Conservation (phyloP, 2,888 invertebrate genomes). For the Schizaphis graminum region DNA sequence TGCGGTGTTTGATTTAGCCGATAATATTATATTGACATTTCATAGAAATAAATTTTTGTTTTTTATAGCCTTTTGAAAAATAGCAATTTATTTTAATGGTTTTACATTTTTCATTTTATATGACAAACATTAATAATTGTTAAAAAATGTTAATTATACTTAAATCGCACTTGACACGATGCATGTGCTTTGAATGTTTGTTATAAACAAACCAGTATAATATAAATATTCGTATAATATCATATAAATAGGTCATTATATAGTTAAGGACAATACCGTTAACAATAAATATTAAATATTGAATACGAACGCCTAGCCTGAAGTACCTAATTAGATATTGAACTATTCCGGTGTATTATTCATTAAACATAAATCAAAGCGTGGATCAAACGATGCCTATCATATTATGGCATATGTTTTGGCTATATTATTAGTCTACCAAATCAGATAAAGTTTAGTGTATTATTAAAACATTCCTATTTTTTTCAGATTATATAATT, state of each 20-base stretch:
- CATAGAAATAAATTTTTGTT: constrained; percentile 24
- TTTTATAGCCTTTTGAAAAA: constrained; percentile 27
- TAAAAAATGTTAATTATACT: background rate
- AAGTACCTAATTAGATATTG: background rate
- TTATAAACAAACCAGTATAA: background rate
- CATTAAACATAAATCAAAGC: background rate
- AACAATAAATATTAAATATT: background rate
- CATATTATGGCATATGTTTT: background rate
- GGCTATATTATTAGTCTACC: background rate
- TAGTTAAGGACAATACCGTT: background rate
- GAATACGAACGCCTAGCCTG: background rate
- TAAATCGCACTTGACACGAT: background rate
- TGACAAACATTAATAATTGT: constrained; percentile 1
- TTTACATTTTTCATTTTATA: background rate
- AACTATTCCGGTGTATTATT: background rate
- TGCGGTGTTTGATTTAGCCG: constrained; percentile 24
- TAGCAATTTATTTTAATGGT: constrained; percentile 27
- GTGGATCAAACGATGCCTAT: background rate
- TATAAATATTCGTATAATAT: background rate
- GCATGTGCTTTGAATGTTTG: background rate
- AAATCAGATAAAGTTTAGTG: background rate
- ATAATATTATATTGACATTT: background rate
- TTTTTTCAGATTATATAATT: background rate
- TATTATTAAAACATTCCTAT: background rate
- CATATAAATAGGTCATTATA: background rate